Evolutionary conservation across 2,888 invertebrate genomes (phyloP).

Genomic region (Danaus chrysippus): DNA sequence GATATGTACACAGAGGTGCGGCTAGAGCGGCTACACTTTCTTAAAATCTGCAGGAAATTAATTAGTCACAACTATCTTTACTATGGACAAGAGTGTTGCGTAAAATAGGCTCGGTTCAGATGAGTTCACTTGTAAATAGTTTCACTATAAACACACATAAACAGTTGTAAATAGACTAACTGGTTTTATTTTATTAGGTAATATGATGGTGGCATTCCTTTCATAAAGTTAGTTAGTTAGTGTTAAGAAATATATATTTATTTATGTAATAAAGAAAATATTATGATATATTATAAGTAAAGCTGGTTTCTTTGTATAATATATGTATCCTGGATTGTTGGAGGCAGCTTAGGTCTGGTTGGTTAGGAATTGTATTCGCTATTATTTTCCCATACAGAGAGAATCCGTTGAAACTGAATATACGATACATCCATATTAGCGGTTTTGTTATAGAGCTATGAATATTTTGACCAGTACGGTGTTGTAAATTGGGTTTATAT

Average conservation of each 20-base stretch:
- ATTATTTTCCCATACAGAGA: constrained; percentile 62
- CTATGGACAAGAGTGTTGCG: constrained; percentile 32
- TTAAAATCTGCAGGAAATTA: constrained; percentile 43
- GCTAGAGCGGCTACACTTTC: constrained; percentile 39
- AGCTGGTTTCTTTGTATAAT: constrained; percentile 2
- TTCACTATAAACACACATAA: constrained; percentile 6
- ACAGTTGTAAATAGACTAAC: constrained; percentile 18
- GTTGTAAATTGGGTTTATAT: background rate
- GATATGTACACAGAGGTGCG: constrained; percentile 21
- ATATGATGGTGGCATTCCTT: constrained; percentile 4
- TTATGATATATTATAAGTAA: background rate
- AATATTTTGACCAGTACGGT: constrained; percentile 36
- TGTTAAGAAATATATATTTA: background rate
- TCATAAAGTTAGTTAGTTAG: background rate
- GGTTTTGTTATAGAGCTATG: constrained; percentile 33
- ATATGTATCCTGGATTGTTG: constrained; percentile 23
- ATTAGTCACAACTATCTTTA: constrained; percentile 38
- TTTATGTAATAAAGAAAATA: background rate
- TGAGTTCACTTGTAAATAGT: constrained; percentile 25
- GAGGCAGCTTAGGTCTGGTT: constrained; percentile 24
- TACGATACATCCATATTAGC: constrained; percentile 62
- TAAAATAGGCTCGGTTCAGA: constrained; percentile 30
- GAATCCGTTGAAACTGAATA: constrained; percentile 46
- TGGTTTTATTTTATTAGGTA: constrained; percentile 12
- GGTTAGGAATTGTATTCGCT: constrained; percentile 40